Base-by-base conservation (phyloP, 2,888 invertebrate genomes). In the Tipula lateralis region DNA sequence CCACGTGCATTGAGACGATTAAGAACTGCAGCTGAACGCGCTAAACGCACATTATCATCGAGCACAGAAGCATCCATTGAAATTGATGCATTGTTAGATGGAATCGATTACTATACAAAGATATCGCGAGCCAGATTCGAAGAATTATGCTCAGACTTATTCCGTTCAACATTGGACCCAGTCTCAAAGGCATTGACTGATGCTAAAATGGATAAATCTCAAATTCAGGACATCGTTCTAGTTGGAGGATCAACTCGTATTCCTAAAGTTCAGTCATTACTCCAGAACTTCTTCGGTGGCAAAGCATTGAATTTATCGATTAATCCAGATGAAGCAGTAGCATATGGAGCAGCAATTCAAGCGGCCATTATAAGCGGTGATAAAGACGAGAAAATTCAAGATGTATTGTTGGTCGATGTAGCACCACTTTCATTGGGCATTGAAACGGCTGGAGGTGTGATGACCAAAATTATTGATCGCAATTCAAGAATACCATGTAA, bases 241-340 rank as follows among this genome's bases (percentile, higher is more conserved):
- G 96, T 96, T 44, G 96, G 96, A 13, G 96, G 95, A 29, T 95
- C 95, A 0, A 95, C 94, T 0, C 92, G 95, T 85, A 95, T 96
- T 85, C 96, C 95, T 0, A 95, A 95, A 88, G 93, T 96, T 50
- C 95, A 95, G 89, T 93, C 90, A 85, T 89, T 96, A 86, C 91
- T 96, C 32, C 93, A 94, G 89, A 94, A 94, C 89, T 95, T 93
- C 91, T 96, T 96, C 92, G 92, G 92, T 86, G 95, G 92, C 7
- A 95, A 95, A 89, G 91, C 92, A 80, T 90, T 95, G 16, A 95
- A 95, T 88, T 90, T 94, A 80, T 94, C 94, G 81, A 95, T 95
- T 88, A 95, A 95, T 88, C 95, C 95, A 0, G 95, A 96, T 87
- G 95, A 96, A 88, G 95, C 95, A 0, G 95, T 96, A 1, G 95